Evolutionary conservation across 64 coral and sea anemone genomes (phyloP).

Genomic region (Platygyra sinensis): DNA sequence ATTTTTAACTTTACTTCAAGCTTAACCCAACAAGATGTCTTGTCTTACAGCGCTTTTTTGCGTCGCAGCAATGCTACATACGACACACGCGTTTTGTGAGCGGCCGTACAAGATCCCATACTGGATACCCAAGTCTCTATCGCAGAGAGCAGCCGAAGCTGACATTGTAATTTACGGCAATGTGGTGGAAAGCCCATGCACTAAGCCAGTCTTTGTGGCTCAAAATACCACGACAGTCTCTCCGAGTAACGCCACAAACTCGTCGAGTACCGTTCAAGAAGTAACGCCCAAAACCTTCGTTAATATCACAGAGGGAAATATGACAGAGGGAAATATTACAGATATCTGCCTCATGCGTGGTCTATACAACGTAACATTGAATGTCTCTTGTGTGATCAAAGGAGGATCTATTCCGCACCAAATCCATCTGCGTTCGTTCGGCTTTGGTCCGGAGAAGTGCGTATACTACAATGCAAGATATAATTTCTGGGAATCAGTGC

Average conservation of each 20-base stretch:
- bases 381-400: slow-evolving; percentile 21
- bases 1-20: neutral
- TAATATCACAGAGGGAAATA: neutral
- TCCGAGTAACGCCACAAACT: slow-evolving; percentile 1
- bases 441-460: slow-evolving; percentile 25
- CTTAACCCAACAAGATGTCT: neutral
- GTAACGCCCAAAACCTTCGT: neutral
- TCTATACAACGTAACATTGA: slow-evolving; percentile 8
- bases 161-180: slow-evolving; percentile 36
- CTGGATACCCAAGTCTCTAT: neutral
- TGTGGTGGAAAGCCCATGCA: slow-evolving; percentile 23
- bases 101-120: slow-evolving; percentile 19
- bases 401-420: neutral
- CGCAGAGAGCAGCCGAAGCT: slow-evolving; percentile 21
- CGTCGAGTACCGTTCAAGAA: slow-evolving; percentile 12
- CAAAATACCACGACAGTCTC: neutral
- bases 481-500: neutral
- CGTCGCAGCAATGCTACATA: neutral
- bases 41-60: neutral
- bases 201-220: neutral
- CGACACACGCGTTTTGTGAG: slow-evolving; percentile 28
- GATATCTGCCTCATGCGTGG: slow-evolving; percentile 1
- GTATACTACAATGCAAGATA: neutral
- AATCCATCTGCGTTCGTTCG: neutral
- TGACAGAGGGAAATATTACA: neutral